phyloP scores from a whole-genome alignment of 2,797 vertebrate species.

The Sebastes minor region DNA sequence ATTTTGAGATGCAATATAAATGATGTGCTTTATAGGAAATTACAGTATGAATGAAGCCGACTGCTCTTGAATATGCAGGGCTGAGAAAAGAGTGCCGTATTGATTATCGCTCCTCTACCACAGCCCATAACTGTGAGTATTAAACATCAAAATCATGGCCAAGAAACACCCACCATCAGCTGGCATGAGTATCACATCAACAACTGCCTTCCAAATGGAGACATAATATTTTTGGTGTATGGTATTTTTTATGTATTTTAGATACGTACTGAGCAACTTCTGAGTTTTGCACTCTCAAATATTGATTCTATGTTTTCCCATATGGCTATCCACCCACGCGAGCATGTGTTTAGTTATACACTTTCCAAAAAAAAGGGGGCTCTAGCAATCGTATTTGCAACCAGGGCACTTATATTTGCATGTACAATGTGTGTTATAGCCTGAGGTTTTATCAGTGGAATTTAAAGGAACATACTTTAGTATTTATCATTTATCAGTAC shows the following conservation, averaged over 20 bases:
- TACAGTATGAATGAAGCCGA: constrained; percentile 33
- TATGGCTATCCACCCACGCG: constrained; percentile 51
- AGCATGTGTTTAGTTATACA: constrained; percentile 42
- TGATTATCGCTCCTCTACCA: constrained; percentile 43
- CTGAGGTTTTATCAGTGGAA: background rate
- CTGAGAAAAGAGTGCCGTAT: constrained; percentile 11
- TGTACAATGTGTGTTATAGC: background rate
- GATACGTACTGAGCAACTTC: constrained; percentile 29
- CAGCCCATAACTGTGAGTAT: constrained; percentile 29
- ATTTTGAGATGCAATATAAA: constrained; percentile 29
- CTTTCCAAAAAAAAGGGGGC: constrained; percentile 10
- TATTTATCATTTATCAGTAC: background rate
- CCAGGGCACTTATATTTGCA: background rate
- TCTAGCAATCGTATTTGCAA: constrained; percentile 39
- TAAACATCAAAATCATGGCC: constrained; percentile 39
- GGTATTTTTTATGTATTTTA: constrained; percentile 26
- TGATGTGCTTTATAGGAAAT: constrained; percentile 3
- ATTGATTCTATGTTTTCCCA: constrained; percentile 65
- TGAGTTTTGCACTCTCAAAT: constrained; percentile 46
- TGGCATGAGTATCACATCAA: constrained; percentile 36
- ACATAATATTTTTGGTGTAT: constrained; percentile 26
- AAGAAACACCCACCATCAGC: constrained; percentile 61
- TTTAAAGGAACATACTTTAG: background rate
- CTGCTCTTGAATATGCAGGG: constrained; percentile 13
- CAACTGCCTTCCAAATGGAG: constrained; percentile 31